Evolutionary conservation across 2,888 invertebrate species (phyloP).

Genomic region (Anarsia innoxiella): DNA sequence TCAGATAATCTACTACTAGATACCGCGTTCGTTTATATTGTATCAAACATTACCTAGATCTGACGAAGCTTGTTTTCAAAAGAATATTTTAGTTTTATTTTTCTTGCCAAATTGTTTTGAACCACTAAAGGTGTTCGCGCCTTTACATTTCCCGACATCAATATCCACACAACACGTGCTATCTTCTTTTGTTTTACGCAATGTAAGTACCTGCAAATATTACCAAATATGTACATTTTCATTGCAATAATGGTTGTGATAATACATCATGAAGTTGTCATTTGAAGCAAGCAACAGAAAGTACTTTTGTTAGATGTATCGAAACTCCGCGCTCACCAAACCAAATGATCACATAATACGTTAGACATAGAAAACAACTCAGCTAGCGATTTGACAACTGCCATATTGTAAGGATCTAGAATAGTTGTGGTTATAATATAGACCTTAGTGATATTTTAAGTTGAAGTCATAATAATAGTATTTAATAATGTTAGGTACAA

Average conservation of each 20-base stretch:
- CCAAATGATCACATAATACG: constrained; percentile 43
- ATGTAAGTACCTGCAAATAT: constrained; percentile 59
- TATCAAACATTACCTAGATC: too few relatives aligned
- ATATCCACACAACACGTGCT: constrained; percentile 20
- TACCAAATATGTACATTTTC: constrained; percentile 63
- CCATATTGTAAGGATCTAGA: constrained; percentile 71
- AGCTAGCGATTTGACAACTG: constrained; percentile 73
- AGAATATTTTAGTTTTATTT: too few relatives aligned
- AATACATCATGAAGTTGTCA: constrained; percentile 56
- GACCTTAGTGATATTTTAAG: constrained; percentile 47
- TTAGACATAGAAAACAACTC: constrained; percentile 47
- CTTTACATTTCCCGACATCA: constrained; percentile 18
- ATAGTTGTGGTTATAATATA: constrained; percentile 41
- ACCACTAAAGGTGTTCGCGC: constrained; percentile 12
- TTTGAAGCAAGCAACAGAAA: constrained; percentile 28
- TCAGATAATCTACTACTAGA: too few relatives aligned
- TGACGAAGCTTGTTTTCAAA: too few relatives aligned
- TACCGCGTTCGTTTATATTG: too few relatives aligned
- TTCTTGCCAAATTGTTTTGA: constrained; percentile 17
- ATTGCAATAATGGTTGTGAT: constrained; percentile 73
- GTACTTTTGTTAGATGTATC: constrained; percentile 34
- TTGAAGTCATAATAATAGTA: constrained; percentile 73
- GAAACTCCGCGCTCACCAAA: constrained; percentile 46
- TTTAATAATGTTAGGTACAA: constrained; percentile 66
- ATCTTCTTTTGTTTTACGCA: constrained; percentile 36